Evolutionary conservation across 2,113 vertebrate genomes (phyloP), one percentile per base, ranked within the genome.

Genomic region (Gnathonemus echidnorhynchus): DNA sequence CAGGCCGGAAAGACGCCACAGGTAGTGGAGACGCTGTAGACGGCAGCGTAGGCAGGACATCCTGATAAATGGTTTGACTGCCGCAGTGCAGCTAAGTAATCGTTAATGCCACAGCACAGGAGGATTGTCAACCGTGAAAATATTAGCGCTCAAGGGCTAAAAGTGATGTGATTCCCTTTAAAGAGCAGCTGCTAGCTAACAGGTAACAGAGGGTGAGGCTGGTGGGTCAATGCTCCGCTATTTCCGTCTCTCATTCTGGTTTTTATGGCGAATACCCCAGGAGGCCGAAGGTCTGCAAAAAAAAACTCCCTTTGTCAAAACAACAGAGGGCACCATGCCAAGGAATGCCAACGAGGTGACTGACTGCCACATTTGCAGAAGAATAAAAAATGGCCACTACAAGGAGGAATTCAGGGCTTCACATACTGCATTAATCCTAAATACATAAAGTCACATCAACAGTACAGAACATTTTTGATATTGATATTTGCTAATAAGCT

Each of bases 201-300:
- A 13, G 27, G 31, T 58, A 88, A 42, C 48, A 31, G 15, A 88
- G 19, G 11, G n/a, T 11, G 83, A 90, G 89, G 80, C 58, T 58
- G 87, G 66, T 52, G 19, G 90, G 88, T 39, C 90, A 90, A 77
- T 90, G 66, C 27, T 91, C 87, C 49, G 27, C 88, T 90, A 87
- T 48, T 53, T 35, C 45, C 1, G 15, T 87, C 52, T 90, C 86
- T 91, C 87, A 88, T 70, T 89, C 35, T 42, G 49, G 19, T 21
- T 85, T 94, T 93, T 92, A 94, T 93, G 91, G 42, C 49, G 90
- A 91, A 88, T 50, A 90, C 66, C 90, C 90, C 21, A 45, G 27
- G 31, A 66, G 93, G 90, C 88, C 90, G 93, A 93, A 95, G 94
- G 91, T 92, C 89, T 93, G 91, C 77, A 74, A 74, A 31, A 45